Percentiles rank a stretch among this genome's conserved stretches.
Evolutionary conservation across 2,797 vertebrate genomes (phyloP).

Genomic region (Prionace glauca): DNA sequence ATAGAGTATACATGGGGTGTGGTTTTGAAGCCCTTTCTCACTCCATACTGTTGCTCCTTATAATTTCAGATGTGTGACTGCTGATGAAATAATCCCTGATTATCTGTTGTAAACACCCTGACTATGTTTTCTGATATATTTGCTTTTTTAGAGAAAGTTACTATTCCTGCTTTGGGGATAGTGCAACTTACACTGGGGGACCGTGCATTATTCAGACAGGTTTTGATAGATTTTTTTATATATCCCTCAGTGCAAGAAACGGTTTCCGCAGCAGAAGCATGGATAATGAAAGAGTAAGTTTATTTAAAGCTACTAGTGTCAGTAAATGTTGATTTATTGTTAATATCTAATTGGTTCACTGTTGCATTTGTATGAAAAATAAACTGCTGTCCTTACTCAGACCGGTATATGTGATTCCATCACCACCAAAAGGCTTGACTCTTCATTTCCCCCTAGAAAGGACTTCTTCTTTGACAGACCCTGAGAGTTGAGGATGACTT

Average conservation of each 20-base stretch:
- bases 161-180: background rate
- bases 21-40: background rate
- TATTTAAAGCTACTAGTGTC: background rate
- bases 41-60: background rate
- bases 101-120: background rate
- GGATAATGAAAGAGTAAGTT: background rate
- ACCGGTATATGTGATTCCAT: background rate
- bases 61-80: background rate
- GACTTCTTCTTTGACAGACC: too few relatives aligned
- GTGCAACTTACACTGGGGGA: too few relatives aligned
- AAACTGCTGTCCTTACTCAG: background rate
- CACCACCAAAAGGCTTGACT: background rate
- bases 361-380: background rate
- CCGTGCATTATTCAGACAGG: background rate
- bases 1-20: background rate
- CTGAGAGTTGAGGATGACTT: too few relatives aligned
- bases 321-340: background rate
- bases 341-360: background rate
- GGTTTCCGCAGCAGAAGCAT: background rate
- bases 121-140: background rate
- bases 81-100: background rate
- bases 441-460: background rate
- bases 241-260: background rate
- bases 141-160: background rate
- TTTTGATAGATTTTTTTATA: background rate